Evolutionary conservation across 2,888 invertebrate species (phyloP), one percentile per base, ranked within the genome.

Genomic region (Stegana nigrithorax): DNA sequence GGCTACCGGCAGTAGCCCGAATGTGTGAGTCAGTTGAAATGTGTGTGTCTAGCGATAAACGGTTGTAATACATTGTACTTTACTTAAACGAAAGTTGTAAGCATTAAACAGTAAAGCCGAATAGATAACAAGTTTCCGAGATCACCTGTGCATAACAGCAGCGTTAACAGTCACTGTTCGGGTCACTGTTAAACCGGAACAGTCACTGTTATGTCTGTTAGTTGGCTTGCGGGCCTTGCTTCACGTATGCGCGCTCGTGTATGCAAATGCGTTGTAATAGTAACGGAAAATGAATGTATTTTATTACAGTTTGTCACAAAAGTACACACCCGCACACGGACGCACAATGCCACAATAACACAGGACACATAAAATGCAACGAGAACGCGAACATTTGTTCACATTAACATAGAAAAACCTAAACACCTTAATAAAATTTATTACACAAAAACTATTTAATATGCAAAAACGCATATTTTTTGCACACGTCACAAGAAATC

Each of bases 381-480:
- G 36, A 32, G 36, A 59, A n/a, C 29, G 36, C 63, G 39, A 59
- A 55, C 63, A 59, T 59, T 59, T 45, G 50, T 50, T 26, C 25
- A 26, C 39, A 39, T 62, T 58, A 59, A 55, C 63, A 47, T 47
- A 55, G 12, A 45, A 32, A 39, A 55, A 60, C 39, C 47, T 45
- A 59, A 60, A 23, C 29, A 39, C 61, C 61, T 56, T 42, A 61
- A 57, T 36, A 14, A 70, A 70, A 70, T 71, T 69, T 70, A 71
- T 70, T 65, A 64, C 60, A 63, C 14, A 19, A 12, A 55, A 62
- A 61, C 73, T 78, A 71, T 73, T 79, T 78, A 75, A 78, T 78
- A 78, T 79, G 80, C 78, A 78, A 71, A 59, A 45, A 69, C 67
- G 73, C 75, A 80, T 76, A 78, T 78, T 76, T 70, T 61, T 73